These are phyloP conservation scores for Tipula lateralis DNA, from an alignment of 2,888 invertebrate genomes.

Conservation along the genomic window DNA sequence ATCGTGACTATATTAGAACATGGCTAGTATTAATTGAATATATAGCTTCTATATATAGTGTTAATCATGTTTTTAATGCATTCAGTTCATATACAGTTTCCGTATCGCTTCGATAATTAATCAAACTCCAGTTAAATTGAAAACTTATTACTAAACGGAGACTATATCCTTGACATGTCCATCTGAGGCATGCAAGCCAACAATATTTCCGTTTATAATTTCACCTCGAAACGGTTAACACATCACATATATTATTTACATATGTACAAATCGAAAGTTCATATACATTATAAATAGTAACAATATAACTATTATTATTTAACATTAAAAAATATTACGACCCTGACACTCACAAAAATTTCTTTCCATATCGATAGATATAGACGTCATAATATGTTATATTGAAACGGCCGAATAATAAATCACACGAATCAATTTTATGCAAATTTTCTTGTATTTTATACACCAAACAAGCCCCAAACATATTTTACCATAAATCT, in stretches of 20 bases:
- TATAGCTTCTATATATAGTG: too few species aligned
- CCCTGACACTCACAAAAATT: background rate
- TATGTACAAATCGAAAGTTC: background rate
- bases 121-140: background rate
- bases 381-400: background rate
- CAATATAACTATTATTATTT: background rate
- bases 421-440: background rate
- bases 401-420: background rate
- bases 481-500: background rate
- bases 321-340: background rate
- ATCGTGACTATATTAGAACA: too few species aligned
- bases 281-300: background rate
- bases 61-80: too few species aligned
- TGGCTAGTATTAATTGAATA: too few species aligned
- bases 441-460: background rate
- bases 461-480: background rate
- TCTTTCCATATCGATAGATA: background rate
- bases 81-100: background rate
- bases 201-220: background rate
- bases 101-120: background rate
- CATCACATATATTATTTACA: background rate
- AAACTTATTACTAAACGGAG: background rate
- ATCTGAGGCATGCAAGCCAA: background rate
- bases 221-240: background rate
- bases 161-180: background rate